Evolutionary conservation across 2,113 vertebrate species (phyloP).

Genomic region (Pseudorasbora parva): DNA sequence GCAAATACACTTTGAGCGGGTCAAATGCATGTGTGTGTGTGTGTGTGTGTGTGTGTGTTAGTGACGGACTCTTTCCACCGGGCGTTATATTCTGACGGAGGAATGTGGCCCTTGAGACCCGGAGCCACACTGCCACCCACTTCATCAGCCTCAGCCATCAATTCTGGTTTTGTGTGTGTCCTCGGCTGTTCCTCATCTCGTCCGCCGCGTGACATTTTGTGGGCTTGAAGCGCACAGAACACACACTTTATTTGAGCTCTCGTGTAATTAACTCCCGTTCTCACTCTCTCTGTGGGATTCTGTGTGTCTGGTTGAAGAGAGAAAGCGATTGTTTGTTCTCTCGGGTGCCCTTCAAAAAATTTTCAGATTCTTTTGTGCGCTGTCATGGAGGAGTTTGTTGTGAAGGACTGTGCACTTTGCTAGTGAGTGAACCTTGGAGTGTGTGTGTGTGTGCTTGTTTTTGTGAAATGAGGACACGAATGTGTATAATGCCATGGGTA

Average conservation of each 20-base stretch:
- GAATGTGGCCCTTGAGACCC: slow-evolving; percentile 44
- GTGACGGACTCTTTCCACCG: slow-evolving; percentile 37
- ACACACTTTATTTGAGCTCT: slow-evolving; percentile 11
- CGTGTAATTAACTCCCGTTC: slow-evolving; percentile 2
- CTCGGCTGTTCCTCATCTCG: neutral
- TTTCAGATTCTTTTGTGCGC: slow-evolving; percentile 11
- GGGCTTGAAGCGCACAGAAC: slow-evolving; percentile 41
- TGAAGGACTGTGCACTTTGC: neutral
- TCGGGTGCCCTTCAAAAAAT: neutral
- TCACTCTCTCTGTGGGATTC: neutral
- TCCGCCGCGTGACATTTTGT: slow-evolving; percentile 51
- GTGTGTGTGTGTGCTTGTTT: slow-evolving; percentile 9
- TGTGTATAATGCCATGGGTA: too few relatives aligned
- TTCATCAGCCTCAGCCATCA: slow-evolving; percentile 27
- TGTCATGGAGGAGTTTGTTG: slow-evolving; percentile 38
- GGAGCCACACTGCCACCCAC: slow-evolving; percentile 34
- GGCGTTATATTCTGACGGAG: slow-evolving; percentile 19
- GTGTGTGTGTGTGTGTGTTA: too few relatives aligned
- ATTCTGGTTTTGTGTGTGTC: slow-evolving; percentile 25
- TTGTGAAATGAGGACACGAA: too few relatives aligned
- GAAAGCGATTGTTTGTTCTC: slow-evolving; percentile 16
- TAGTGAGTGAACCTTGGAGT: neutral
- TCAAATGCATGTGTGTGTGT: neutral
- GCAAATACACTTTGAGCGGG: neutral
- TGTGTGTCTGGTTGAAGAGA: slow-evolving; percentile 10